Evolutionary conservation across 2,888 invertebrate species (phyloP).

Genomic region (Rhagonycha lutea): DNA sequence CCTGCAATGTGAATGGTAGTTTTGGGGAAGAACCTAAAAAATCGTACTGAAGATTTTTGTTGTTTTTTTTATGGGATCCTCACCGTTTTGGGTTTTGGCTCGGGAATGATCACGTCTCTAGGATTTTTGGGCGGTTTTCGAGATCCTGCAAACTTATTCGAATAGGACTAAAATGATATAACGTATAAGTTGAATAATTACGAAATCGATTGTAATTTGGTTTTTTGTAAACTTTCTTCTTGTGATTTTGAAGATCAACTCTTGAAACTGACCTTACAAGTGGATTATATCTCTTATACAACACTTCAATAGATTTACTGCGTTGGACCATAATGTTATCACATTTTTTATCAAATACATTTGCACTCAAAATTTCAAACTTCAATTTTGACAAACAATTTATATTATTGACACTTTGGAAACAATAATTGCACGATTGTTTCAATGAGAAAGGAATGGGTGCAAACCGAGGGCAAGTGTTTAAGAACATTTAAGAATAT

Average conservation of each 20-base stretch:
- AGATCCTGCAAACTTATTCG: background rate
- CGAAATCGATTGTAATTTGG: background rate
- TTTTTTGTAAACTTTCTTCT: background rate
- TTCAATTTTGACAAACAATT: slow-evolving; percentile 3
- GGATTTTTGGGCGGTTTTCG: slow-evolving; percentile 7
- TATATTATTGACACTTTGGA: background rate
- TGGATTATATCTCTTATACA: background rate
- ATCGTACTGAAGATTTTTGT: background rate
- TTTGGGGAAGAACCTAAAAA: background rate
- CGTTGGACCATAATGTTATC: background rate
- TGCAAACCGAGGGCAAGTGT: too few species aligned
- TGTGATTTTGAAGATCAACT: background rate
- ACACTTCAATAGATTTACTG: background rate
- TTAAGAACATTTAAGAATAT: too few species aligned
- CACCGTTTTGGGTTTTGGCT: background rate
- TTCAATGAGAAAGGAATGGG: too few species aligned
- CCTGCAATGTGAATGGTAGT: background rate
- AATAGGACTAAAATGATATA: background rate
- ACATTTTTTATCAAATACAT: background rate
- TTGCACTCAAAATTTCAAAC: slow-evolving; percentile 3
- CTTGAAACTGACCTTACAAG: background rate
- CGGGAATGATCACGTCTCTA: background rate
- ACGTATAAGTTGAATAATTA: background rate
- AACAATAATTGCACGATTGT: background rate
- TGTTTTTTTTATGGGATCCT: background rate